Base-by-base conservation (phyloP, 2,113 vertebrate genomes). In the Barbus barbus region DNA sequence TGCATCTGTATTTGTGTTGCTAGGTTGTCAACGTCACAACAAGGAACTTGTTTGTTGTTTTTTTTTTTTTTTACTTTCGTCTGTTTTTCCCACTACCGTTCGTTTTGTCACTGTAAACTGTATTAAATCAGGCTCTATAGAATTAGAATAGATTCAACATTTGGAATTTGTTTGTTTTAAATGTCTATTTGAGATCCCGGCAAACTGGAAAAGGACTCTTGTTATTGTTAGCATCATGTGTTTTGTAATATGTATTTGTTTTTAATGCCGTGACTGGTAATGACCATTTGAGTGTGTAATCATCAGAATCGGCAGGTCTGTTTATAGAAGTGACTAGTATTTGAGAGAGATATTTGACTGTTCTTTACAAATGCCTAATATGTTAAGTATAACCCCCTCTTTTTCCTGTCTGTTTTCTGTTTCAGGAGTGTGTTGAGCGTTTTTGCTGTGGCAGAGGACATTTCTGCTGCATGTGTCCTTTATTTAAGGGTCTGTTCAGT, bases 341-440 rank as follows among this genome's bases (percentile, higher is more conserved):
- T 69, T 65, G 28, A 61, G 33, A 60, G 13, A 78, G 24, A 1
- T 0, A 4, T 41, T 78, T 78, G 4, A 61, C 5, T 71, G 26
- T 48, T 24, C 53, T 6, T 41, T 41, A n/a, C 26, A 3, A 11
- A 58, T 33, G 51, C 16, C 2, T 51, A n/a, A n/a, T 33, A 28
- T 22, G 11, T 48, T 44, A 18, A 1, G 4, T 36, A 20, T 69
- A 36, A 36, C 65, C 3, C 18, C 12, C 31, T 69, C 18, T 69
- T 48, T 31, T 31, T 53, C 18, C 2, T 46, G 60, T 80, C 26
- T 33, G 33, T 46, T 79, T 16, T 86, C 26, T 74, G 33, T 88
- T 84, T 77, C 90, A 94, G 93, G 91, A 92, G 89, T 89, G 84
- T 90, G 85, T 88, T 91, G 87, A 87, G 89, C 91, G 87, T 79